Percentiles rank a stretch among this genome's conserved stretches.
Conservation (phyloP, 2,113 vertebrate genomes). For the Hemiprocne comata region DNA sequence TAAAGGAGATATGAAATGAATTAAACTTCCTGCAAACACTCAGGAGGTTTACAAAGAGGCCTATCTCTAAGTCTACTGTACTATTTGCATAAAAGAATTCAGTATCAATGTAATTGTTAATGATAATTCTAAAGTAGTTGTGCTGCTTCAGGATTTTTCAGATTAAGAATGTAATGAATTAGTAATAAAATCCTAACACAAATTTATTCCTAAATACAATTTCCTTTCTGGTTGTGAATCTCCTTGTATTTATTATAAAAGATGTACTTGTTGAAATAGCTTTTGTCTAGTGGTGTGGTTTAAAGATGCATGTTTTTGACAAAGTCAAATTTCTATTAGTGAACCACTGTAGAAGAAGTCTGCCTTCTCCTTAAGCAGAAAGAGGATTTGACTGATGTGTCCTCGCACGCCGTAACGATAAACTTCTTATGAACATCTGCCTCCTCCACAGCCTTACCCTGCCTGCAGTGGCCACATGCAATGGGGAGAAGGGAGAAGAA, state of each 20-base stretch:
- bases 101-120: conserved; percentile 73
- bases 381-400: not conserved
- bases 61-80: conserved; percentile 69
- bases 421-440: not conserved
- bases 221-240: conserved; percentile 55
- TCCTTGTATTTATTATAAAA: conserved; percentile 29
- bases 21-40: conserved; percentile 70
- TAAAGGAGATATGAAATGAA: conserved; percentile 71
- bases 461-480: rapidly evolving
- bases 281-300: not conserved
- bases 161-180: conserved; percentile 72
- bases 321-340: conserved; percentile 6
- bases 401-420: not conserved
- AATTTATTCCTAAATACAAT: conserved; percentile 62
- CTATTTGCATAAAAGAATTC: conserved; percentile 66
- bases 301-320: not conserved
- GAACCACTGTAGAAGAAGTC: not conserved
- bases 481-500: rapidly evolving
- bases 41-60: conserved; percentile 64
- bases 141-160: conserved; percentile 72
- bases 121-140: conserved; percentile 68
- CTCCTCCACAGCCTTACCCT: not conserved
- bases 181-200: conserved; percentile 69
- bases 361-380: not conserved
- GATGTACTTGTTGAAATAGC: not conserved